Conservation (phyloP, 2,113 vertebrate genomes). For the Anser cygnoides region DNA sequence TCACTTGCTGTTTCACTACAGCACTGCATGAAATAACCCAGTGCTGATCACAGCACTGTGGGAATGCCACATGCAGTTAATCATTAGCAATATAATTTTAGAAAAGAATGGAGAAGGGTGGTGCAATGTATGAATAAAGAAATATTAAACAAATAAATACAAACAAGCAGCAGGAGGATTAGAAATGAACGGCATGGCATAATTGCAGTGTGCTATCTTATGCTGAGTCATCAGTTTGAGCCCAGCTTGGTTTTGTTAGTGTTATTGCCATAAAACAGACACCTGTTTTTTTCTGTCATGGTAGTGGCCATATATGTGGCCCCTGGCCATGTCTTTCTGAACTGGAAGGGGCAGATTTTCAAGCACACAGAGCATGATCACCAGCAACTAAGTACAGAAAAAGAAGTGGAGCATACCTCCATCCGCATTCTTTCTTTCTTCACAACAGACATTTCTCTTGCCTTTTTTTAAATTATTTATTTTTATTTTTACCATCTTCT, state of each 20-base stretch:
- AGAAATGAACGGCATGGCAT: neutral
- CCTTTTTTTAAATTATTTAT: neutral
- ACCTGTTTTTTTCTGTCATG: neutral
- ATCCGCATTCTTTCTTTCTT: neutral
- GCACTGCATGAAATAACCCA: neutral
- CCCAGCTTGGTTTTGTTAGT: neutral
- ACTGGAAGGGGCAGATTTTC: neutral
- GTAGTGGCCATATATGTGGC: neutral
- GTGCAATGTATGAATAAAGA: neutral
- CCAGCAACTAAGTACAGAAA: neutral
- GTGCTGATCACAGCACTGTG: neutral
- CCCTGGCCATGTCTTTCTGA: neutral
- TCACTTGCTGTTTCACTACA: neutral
- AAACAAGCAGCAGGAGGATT: neutral
- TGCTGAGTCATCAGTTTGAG: neutral
- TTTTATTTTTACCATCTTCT: neutral
- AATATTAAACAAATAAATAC: conserved; percentile 4
- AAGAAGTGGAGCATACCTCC: neutral
- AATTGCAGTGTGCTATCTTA: neutral
- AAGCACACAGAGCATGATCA: neutral
- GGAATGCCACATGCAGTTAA: neutral
- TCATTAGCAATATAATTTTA: neutral
- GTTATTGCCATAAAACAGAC: neutral
- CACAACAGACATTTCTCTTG: neutral
- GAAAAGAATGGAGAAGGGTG: neutral